These are phyloP conservation scores for Betta splendens DNA, from an alignment of 2,797 vertebrate genomes.

Conservation along the genomic window DNA sequence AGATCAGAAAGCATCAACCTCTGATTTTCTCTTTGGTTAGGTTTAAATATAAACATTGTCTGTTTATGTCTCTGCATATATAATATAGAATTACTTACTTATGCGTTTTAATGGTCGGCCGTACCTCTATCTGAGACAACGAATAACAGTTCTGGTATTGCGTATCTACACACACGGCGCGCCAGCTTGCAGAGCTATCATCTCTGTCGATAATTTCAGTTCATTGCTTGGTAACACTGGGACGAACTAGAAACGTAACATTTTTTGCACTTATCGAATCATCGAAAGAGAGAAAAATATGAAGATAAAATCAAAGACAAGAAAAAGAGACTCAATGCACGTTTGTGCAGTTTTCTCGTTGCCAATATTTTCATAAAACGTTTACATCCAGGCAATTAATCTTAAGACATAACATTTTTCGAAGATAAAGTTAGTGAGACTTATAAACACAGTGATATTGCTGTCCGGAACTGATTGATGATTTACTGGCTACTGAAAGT, in stretches of 20 bases:
- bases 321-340: no score
- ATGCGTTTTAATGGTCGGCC: rapidly evolving
- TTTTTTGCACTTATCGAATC: no score
- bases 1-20: conserved; percentile 21
- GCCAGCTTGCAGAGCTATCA: conserved; percentile 41
- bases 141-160: conserved; percentile 26
- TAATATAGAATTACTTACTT: rapidly evolving
- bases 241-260: conserved; percentile 2
- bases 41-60: no score
- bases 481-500: conserved; percentile 23
- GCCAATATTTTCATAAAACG: no score
- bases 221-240: conserved; percentile 63
- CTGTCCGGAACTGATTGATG: conserved; percentile 6
- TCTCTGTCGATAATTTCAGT: conserved; percentile 43
- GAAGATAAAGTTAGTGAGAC: no score
- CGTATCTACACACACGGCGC: conserved; percentile 48
- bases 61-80: no score
- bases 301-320: no score
- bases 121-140: not conserved
- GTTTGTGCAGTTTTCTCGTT: no score
- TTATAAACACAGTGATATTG: not conserved
- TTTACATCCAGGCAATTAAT: no score
- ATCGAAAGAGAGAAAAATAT: no score
- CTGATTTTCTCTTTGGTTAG: rapidly evolving
- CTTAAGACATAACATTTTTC: no score